Percentiles rank a stretch among this genome's conserved stretches.
Conservation (phyloP, 2,113 vertebrate species). For the Dromiciops gliroides region DNA sequence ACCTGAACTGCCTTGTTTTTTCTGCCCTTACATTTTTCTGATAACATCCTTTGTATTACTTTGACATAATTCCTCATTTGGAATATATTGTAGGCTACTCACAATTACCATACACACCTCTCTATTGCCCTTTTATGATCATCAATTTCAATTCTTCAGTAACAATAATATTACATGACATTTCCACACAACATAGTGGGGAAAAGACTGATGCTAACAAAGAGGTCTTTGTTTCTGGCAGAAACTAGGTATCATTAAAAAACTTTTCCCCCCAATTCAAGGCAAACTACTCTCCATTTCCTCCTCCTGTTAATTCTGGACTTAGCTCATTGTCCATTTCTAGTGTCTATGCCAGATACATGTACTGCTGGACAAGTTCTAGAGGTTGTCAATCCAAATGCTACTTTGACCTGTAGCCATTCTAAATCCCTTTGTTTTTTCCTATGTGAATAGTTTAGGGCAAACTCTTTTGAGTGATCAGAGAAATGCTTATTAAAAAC, state of each 20-base stretch:
- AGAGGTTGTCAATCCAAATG: not conserved
- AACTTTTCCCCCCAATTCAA: not conserved
- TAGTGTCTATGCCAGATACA: not conserved
- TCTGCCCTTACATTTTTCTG: not conserved
- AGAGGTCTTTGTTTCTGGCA: not conserved
- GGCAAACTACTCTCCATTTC: not conserved
- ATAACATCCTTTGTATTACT: not conserved
- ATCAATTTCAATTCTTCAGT: not conserved
- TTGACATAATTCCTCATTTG: not conserved
- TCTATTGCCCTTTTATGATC: not conserved
- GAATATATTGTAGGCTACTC: not conserved
- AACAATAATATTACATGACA: not conserved
- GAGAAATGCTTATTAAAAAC: not conserved
- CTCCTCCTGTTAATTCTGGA: not conserved
- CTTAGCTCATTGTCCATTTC: too few relatives aligned
- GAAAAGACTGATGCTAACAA: not conserved
- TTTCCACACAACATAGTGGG: not conserved
- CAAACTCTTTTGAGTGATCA: not conserved
- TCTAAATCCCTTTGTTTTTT: not conserved
- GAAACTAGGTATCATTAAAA: not conserved
- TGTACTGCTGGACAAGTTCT: not conserved
- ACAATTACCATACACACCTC: not conserved
- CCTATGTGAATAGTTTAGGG: not conserved
- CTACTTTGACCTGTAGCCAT: not conserved
- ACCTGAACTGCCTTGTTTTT: not conserved